Base-by-base conservation (phyloP, 2,888 invertebrate species). In the Lamellibrachia satsuma region DNA sequence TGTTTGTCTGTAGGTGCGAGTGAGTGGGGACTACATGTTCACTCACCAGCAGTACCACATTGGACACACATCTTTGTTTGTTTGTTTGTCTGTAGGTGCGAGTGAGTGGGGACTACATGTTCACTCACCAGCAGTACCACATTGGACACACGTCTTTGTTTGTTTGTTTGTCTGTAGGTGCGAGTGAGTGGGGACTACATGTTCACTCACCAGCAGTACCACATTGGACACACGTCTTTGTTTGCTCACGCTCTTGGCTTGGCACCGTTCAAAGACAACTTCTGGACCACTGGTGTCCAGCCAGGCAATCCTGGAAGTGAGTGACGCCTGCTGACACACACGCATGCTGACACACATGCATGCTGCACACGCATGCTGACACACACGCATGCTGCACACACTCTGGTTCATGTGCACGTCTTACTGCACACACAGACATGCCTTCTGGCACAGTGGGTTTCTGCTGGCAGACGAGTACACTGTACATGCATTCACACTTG, bases 211-310 rank as follows among this genome's bases (percentile, higher is more conserved):
- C 91, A 60, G n/a, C 95, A 95, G 92, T 95, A 95, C 95, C 94
- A 94, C 55, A 95, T 95, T 22, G 95, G 95, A 0, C 93, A 95
- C n/a, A 94, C 95, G 7, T 95, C 95, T 39, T 95, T 95, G 92
- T 94, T 95, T 92, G 95, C 95, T 15, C 93, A 94, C 39, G 95
- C 95, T 3, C 92, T 95, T 51, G 95, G 95, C 22, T 90, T 96
- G n/a, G 94, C 94, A 51, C 95, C 95, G 1, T 95, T 93, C 92
- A 96, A 96, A 93, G 96, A 96, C 93, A 95, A 94, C 15, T 95
- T 95, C 93, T 95, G 95, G 95, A 95, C 95, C 8, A 95, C 94
- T 4, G 92, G 93, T 15, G 93, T n/a, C 52, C 95, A 95, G 93
- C 94, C 94, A 27, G 95, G 94, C 51, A 95, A 95, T 93, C 93